A percentile compares a stretch with the other conserved stretches of the same genome.
Evolutionary conservation across 2,797 vertebrate species (phyloP).

Genomic region (Cuculus canorus): DNA sequence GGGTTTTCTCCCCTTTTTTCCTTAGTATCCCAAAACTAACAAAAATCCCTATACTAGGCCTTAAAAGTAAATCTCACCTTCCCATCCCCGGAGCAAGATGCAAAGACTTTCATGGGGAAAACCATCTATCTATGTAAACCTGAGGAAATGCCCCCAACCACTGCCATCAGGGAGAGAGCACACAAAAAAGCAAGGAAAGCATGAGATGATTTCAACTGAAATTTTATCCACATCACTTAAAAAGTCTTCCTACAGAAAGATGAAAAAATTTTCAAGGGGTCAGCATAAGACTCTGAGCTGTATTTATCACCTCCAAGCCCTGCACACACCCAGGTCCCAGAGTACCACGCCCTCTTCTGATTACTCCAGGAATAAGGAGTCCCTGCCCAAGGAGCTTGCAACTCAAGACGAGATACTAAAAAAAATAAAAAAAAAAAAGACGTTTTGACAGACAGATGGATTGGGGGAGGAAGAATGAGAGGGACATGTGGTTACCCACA

Average conservation of each 20-base stretch:
- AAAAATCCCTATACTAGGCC: neutral
- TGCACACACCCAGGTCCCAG: neutral
- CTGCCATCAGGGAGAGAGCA: fast-evolving
- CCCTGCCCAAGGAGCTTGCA: neutral
- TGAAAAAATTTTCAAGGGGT: neutral
- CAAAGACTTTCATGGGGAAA: neutral
- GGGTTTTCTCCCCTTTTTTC: neutral
- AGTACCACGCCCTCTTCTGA: neutral
- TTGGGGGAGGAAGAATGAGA: slow-evolving; percentile 18
- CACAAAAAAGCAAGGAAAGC: neutral
- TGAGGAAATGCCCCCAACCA: neutral
- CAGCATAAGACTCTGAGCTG: neutral
- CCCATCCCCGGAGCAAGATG: neutral
- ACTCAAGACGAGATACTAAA: neutral
- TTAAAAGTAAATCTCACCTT: neutral
- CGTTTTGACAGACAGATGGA: slow-evolving; percentile 32
- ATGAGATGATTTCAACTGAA: neutral
- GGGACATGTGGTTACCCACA: slow-evolving; percentile 45
- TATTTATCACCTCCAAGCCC: neutral
- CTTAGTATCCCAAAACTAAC: neutral
- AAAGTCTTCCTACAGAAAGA: neutral
- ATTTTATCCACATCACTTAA: neutral
- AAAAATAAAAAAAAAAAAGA: neutral
- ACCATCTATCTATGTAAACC: neutral
- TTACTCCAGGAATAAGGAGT: neutral